Conservation (phyloP, 92 coral and sea anemone genomes). For the Umimayanthus chanpuru region DNA sequence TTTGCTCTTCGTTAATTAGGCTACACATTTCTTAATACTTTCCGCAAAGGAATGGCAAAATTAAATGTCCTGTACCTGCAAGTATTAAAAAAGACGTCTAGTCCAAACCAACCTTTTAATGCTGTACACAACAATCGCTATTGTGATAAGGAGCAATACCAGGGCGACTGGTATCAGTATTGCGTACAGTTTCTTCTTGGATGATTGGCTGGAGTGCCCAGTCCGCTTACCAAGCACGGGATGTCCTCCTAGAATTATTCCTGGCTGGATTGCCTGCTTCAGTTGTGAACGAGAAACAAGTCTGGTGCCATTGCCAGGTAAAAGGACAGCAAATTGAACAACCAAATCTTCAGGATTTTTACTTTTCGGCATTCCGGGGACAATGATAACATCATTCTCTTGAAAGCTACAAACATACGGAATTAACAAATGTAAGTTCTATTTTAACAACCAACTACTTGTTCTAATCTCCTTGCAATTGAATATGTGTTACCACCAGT, state of each 20-base stretch:
- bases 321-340: background rate
- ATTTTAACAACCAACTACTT: background rate
- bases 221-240: background rate
- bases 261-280: background rate
- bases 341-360: background rate
- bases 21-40: too few species aligned
- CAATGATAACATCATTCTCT: background rate
- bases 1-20: too few species aligned
- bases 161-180: constrained; percentile 1
- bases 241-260: background rate
- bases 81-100: too few species aligned
- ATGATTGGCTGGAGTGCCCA: background rate
- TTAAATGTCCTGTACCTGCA: too few species aligned
- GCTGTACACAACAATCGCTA: background rate
- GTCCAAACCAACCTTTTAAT: background rate
- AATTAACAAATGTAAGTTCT: background rate
- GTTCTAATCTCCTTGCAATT: background rate
- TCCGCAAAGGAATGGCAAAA: too few species aligned
- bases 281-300: background rate
- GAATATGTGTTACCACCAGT: too few species aligned
- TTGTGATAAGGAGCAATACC: background rate
- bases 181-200: background rate
- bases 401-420: background rate
- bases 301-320: background rate
- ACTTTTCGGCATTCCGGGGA: background rate